Evolutionary conservation across 2,797 vertebrate genomes (phyloP).

Genomic region (Hydrocynus forskahlii): DNA sequence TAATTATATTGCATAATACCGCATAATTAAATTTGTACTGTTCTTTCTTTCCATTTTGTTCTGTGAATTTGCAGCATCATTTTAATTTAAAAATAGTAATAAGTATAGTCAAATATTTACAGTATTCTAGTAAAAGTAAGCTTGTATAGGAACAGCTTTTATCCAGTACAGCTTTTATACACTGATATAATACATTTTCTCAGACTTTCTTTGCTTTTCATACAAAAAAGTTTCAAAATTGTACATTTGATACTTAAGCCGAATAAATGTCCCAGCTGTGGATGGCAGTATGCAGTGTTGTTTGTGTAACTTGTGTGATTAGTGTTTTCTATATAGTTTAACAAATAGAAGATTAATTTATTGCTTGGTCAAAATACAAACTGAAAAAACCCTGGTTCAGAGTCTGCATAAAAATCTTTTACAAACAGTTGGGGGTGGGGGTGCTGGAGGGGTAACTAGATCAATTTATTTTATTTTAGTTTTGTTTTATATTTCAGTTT

Average conservation of each 20-base stretch:
- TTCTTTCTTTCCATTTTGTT: neutral
- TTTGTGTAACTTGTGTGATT: neutral
- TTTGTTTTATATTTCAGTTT: too few relatives aligned
- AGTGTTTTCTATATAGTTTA: neutral
- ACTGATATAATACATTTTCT: too few relatives aligned
- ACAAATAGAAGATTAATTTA: neutral
- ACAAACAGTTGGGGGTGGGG: too few relatives aligned
- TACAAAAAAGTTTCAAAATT: too few relatives aligned
- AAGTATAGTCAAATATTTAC: neutral
- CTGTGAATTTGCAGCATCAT: neutral
- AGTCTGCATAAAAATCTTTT: too few relatives aligned
- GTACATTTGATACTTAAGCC: slow-evolving; percentile 60
- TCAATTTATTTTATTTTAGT: too few relatives aligned
- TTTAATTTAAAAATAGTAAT: neutral
- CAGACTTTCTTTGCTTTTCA: too few relatives aligned
- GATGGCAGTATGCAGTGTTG: neutral
- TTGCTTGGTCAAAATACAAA: neutral
- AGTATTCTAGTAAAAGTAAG: too few relatives aligned
- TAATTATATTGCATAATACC: neutral
- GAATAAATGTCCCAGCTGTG: neutral
- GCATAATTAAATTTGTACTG: neutral
- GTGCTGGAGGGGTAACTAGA: too few relatives aligned
- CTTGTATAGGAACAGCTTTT: too few relatives aligned
- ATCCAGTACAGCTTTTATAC: too few relatives aligned
- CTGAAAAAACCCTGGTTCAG: neutral